phyloP scores from a whole-genome alignment of 2,797 vertebrate species.

The Pangasius macronema region DNA sequence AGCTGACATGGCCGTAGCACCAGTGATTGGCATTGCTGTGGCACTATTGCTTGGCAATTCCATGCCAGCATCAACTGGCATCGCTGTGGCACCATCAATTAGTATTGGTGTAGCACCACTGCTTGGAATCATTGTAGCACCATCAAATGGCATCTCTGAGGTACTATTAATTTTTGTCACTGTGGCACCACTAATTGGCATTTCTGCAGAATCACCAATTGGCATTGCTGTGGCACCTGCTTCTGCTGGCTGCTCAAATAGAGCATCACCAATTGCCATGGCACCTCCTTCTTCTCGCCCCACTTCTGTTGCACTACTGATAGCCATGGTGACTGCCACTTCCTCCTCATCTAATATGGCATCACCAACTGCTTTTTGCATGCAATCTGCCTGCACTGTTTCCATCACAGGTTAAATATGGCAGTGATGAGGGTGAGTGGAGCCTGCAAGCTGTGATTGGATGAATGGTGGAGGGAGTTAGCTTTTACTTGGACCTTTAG shows the following conservation, averaged over 20 bases:
- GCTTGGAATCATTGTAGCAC: background rate
- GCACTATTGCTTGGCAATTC: background rate
- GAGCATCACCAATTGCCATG: background rate
- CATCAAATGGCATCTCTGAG: background rate
- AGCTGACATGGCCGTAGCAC: background rate
- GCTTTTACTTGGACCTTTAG: conserved; percentile 19
- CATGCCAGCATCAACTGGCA: background rate
- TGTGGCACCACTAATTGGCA: background rate
- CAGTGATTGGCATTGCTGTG: background rate
- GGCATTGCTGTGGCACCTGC: conserved; percentile 1
- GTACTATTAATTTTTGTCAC: background rate
- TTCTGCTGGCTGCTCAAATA: background rate
- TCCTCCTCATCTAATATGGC: background rate
- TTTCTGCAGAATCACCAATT: background rate
- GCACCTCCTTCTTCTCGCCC: background rate
- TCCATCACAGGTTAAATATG: conserved; percentile 38
- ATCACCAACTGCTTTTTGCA: conserved; percentile 20
- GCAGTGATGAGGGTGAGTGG: background rate
- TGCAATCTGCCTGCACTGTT: conserved; percentile 23
- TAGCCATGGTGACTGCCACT: background rate
- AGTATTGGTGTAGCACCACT: conserved; percentile 39
- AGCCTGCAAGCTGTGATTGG: background rate
- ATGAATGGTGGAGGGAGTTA: conserved; percentile 17
- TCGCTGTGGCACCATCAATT: background rate
- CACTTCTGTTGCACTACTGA: background rate